A percentile compares a stretch with the other conserved stretches of the same genome.
Conservation (phyloP, 2,113 vertebrate genomes). For the Leuciscus idus region DNA sequence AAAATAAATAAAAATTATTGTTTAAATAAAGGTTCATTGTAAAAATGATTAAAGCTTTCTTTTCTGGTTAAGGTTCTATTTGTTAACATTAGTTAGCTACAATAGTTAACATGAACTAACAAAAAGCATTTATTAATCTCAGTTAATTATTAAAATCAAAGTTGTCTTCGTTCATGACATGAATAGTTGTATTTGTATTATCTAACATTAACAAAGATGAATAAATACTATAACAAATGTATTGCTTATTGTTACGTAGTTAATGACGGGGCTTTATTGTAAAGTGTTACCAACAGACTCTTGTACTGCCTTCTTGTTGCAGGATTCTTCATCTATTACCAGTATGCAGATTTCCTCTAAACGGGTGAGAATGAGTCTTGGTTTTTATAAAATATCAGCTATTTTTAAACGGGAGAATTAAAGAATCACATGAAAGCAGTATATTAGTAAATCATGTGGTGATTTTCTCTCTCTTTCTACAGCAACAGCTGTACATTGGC, state of each 20-base stretch:
- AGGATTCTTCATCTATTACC: constrained; percentile 87
- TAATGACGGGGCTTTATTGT: no score
- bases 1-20: neutral
- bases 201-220: no score
- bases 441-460: neutral
- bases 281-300: neutral
- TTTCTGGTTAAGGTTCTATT: no score
- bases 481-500: constrained; percentile 95
- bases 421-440: neutral
- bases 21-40: neutral
- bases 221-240: no score
- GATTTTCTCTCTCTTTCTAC: constrained; percentile 27
- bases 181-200: no score
- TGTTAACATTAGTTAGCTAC: no score
- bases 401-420: neutral
- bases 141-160: no score
- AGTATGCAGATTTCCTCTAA: constrained; percentile 97
- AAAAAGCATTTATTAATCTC: no score
- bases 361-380: constrained; percentile 72
- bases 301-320: constrained; percentile 50
- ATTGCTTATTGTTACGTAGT: no score
- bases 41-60: neutral
- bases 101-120: no score
- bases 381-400: neutral
- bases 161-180: no score